These are phyloP conservation scores for Cheilinus undulatus DNA, from an alignment of 2,113 vertebrate genomes.

Conservation along the genomic window DNA sequence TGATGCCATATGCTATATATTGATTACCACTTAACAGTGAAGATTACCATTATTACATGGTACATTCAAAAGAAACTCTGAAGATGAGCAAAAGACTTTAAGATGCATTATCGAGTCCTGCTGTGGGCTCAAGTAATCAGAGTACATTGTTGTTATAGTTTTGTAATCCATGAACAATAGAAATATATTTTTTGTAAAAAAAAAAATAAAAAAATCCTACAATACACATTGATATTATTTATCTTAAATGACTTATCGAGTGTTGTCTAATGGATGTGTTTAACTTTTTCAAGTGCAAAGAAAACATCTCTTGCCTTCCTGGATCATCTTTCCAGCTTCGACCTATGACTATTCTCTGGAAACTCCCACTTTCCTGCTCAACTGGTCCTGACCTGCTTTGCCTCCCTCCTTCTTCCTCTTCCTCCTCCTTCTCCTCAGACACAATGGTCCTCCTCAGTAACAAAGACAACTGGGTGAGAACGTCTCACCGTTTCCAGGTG, in stretches of 20 bases:
- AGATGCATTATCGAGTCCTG: no score
- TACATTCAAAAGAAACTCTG: no score
- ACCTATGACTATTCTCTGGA: constrained; percentile 17
- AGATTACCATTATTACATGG: no score
- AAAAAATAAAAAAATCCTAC: no score
- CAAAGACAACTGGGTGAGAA: constrained; percentile 46
- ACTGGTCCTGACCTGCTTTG: constrained; percentile 22
- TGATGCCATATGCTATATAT: no score
- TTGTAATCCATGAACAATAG: no score
- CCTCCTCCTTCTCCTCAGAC: constrained; percentile 11
- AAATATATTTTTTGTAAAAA: no score
- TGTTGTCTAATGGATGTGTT: not conserved
- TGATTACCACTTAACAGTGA: no score
- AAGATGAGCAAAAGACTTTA: no score
- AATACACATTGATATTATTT: not conserved
- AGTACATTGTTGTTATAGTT: no score
- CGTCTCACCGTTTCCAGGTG: constrained; percentile 17
- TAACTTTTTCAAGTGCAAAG: not conserved
- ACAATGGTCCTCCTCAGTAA: constrained; percentile 13
- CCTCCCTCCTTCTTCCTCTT: not conserved
- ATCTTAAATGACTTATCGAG: not conserved
- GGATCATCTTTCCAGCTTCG: constrained; percentile 45
- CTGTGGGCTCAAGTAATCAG: no score
- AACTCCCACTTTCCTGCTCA: constrained; percentile 30
- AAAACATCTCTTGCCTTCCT: not conserved